Evolutionary conservation across 2,888 invertebrate species (phyloP).

Genomic region (Rhingia campestris): DNA sequence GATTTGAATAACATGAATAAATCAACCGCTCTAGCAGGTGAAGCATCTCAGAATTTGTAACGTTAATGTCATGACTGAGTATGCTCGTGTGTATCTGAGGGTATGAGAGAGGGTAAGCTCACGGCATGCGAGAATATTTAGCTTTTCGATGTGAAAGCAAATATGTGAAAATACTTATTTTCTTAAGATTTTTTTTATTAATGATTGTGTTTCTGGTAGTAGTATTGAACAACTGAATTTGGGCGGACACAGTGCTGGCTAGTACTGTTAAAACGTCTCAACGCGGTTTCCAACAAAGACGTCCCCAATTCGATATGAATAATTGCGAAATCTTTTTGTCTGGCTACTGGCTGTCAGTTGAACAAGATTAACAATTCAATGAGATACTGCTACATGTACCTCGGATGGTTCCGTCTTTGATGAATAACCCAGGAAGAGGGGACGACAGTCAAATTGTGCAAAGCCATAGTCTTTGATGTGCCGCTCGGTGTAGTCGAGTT

Average conservation of each 20-base stretch:
- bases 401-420: not conserved
- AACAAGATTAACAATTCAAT: slow-evolving; percentile 1
- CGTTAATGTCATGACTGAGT: slow-evolving; percentile 55
- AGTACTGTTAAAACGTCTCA: no score
- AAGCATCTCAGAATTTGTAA: slow-evolving; percentile 65
- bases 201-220: no score
- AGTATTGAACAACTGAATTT: no score
- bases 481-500: not conserved
- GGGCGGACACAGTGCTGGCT: no score
- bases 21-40: slow-evolving; percentile 69
- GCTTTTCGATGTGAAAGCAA: not conserved
- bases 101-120: not conserved
- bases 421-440: not conserved
- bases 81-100: slow-evolving; percentile 1
- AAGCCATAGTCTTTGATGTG: not conserved
- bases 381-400: not conserved
- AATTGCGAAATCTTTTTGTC: slow-evolving; percentile 2
- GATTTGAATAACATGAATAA: slow-evolving; percentile 76
- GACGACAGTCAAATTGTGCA: not conserved
- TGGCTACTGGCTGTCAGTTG: not conserved
- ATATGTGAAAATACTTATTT: no score
- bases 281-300: not conserved
- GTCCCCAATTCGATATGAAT: not conserved
- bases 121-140: not conserved
- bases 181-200: no score